Evolutionary conservation across 2,888 invertebrate genomes (phyloP), one percentile per base, ranked within the genome.

Genomic region (Drosophila rubida): DNA sequence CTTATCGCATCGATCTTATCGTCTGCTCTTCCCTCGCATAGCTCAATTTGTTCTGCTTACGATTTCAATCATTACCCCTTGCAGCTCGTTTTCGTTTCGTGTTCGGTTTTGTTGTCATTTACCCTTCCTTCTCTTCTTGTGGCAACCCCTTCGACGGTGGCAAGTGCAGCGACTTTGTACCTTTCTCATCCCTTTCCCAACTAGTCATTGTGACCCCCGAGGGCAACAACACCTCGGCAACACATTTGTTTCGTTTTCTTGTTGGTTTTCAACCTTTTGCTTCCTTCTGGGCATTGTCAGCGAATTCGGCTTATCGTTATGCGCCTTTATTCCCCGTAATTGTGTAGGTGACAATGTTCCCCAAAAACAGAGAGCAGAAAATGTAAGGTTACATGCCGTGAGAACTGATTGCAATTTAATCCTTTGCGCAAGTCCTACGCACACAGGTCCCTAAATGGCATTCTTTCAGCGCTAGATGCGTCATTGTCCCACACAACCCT

Each of bases 341-440:
- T 61, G 67, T 72, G 66, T 59, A 61, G 68, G 67, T 62, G 65
- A 65, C 69, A 61, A 30, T 54, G 41, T 42, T 58, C 22, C 13
- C 25, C 32, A n/a, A n/a, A n/a, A n/a, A n/a, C n/a, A n/a, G 49
- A 51, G 45, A 32, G n/a, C 13, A 22, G 6, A 22, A 22, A 54
- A 44, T 61, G 73, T 70, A 85, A 87, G 80, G 80, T 87, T 86
- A 61, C 80, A 79, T 78, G 64, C 63, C 78, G 70, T 78, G 76
- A 71, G 70, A 82, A 87, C 73, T 71, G 69, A 68, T 68, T 69
- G 72, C 72, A 65, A 75, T 68, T 78, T 70, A 81, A 87, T 75
- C 78, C 80, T 77, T 79, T 77, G 77, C 78, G 77, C 77, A 71
- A 76, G 58, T 46, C 53, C 37, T 41, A 22, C 25, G 16, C 32